Evolutionary conservation across 2,797 vertebrate genomes (phyloP), one percentile per base, ranked within the genome.

Genomic region (Alosa sapidissima): DNA sequence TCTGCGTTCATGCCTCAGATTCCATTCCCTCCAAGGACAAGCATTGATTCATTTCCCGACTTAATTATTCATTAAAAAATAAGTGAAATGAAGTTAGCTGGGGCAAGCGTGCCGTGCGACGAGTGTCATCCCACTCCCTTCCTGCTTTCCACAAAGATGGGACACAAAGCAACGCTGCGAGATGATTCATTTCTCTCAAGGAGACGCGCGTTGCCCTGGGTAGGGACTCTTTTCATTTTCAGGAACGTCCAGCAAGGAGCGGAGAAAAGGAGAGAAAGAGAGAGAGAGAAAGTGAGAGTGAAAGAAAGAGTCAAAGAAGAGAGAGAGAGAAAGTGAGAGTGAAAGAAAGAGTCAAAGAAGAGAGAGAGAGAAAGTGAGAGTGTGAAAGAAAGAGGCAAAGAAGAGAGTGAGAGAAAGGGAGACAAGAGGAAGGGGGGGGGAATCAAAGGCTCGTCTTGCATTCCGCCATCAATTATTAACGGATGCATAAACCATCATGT

Each of bases 51-150:
- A 86, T 84, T 83, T 75, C 16, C 21, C 24, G 14, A 28, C 85
- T 89, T 82, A 89, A 91, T 91, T 91, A 90, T 92, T 90, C 84
- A 91, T 88, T 87, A 45, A 86, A 86, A 89, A 89, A 45, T 86
- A 85, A 89, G 45, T 65, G 62, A 65, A 33, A 65, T 65, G 24
- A 65, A 88, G 83, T 81, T 52, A 82, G 60, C 47, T 28, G 47
- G 75, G 49, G n/a, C 16, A 28, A 75, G 62, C 58, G 84, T 84
- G 28, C 9, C 58, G 84, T 84, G 28, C 9, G 62, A 1, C 2
- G 13, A 65, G 62, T 65, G 62, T 33, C 7, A 33, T 2, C 62
- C 62, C 24, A 10, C 84, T 85, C 85, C 49, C 48, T 47, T 86
- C 21, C 47, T 24, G 83, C 41, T 41, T 60, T 47, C 19, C 54